Percentiles rank a stretch among this genome's conserved stretches.
phyloP scores from a whole-genome alignment of 1,140 invertebrate genomes.

The Geopemphigus sp. region DNA sequence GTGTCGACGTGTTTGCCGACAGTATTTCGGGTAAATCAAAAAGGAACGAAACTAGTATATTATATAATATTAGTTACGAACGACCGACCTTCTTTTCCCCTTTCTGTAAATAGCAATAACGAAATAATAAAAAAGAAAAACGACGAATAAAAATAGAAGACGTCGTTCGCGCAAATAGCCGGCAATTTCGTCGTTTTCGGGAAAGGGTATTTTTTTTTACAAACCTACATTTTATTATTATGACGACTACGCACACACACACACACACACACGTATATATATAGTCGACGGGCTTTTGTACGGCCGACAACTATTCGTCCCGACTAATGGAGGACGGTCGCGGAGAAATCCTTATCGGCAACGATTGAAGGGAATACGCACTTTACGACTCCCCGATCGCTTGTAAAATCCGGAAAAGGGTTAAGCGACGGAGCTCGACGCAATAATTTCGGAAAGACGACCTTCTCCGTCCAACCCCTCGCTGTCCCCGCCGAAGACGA shows the following conservation, averaged over 20 bases:
- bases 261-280: no score
- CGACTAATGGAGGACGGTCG: slow-evolving; percentile 23
- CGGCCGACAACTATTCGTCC: not conserved
- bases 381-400: slow-evolving; percentile 49
- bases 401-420: slow-evolving; percentile 48
- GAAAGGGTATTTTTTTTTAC: slow-evolving; percentile 22
- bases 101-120: slow-evolving; percentile 41
- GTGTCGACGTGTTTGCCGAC: slow-evolving; percentile 47
- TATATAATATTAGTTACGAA: slow-evolving; percentile 2
- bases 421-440: slow-evolving; percentile 39
- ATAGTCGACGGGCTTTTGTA: no score
- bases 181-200: not conserved
- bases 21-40: slow-evolving; percentile 45
- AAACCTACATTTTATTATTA: slow-evolving; percentile 28
- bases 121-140: slow-evolving; percentile 25
- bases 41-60: slow-evolving; percentile 32
- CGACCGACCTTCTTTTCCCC: slow-evolving; percentile 6
- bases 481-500: not conserved
- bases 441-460: slow-evolving; percentile 46
- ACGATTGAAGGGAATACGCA: slow-evolving; percentile 30
- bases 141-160: slow-evolving; percentile 25
- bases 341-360: slow-evolving; percentile 34
- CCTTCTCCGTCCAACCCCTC: not conserved
- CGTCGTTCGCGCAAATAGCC: slow-evolving; percentile 37
- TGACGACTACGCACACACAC: not conserved